phyloP scores from a whole-genome alignment of 2,113 vertebrate genomes.

The Deroptyus accipitrinus region DNA sequence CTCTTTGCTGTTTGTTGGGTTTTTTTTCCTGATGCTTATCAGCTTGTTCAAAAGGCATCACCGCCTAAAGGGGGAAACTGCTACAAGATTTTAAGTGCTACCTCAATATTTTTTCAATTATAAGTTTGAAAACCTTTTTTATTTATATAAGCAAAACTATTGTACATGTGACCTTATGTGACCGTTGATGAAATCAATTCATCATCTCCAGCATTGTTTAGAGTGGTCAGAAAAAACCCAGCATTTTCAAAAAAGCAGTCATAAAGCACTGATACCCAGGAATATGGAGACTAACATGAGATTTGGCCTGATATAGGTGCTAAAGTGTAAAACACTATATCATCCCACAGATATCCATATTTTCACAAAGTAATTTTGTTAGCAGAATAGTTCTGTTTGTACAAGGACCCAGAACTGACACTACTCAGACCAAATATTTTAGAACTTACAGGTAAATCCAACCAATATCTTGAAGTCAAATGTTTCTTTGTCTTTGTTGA shows the following conservation, averaged over 20 bases:
- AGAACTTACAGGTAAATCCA: background rate
- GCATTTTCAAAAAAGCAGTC: background rate
- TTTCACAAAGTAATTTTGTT: background rate
- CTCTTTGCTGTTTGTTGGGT: background rate
- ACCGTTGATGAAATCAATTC: background rate
- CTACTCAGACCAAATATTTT: background rate
- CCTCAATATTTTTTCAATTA: background rate
- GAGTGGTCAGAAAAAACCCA: background rate
- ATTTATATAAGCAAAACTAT: background rate
- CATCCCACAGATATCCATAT: background rate
- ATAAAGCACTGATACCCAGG: background rate
- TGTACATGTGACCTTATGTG: background rate
- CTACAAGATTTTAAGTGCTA: background rate
- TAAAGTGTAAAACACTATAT: background rate
- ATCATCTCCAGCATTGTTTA: background rate
- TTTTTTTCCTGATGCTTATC: background rate
- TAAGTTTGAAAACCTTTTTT: background rate
- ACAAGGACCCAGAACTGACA: background rate
- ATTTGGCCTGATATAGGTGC: background rate
- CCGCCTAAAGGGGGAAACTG: background rate
- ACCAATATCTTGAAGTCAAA: background rate
- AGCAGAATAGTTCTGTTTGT: background rate
- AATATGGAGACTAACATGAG: background rate
- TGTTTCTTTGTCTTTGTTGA: background rate
- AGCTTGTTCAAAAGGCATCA: background rate